Base-by-base conservation (phyloP, 2,797 vertebrate genomes). In the Tangara arthus region DNA sequence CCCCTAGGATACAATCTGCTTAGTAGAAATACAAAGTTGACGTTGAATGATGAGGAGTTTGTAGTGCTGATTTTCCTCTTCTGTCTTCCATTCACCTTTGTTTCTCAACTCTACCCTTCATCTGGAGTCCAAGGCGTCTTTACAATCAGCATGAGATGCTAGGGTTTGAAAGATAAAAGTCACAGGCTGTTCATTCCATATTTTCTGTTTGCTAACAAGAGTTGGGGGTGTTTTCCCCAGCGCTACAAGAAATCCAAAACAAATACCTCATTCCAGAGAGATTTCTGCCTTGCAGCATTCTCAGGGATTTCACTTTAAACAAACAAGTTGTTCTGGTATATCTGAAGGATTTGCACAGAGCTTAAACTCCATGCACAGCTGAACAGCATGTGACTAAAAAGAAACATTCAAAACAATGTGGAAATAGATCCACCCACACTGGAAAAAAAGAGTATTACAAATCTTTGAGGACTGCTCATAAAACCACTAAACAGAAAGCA, bases 401-500 rank as follows among this genome's bases (percentile, higher is more conserved):
- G 47, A 47, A 94, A 17, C 55, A 72, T 90, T 90, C 30, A 79
- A 87, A 91, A 89, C 64, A 59, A 71, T 76, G 55, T 87, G 63
- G 66, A 95, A 95, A 89, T 70, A 95, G 86, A 92, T 87, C 86
- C 90, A 92, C 92, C 86, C 64, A 90, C 92, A 68, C 22, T 1
- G 3, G 56, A 27, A 85, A 89, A 44, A 72, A 56, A 56, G 12
- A 60, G 20, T 32, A 37, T 94, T 94, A 89, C 64, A 90, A 90
- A 70, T 22, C 41, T 89, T 78, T 77, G 52, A 89, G 56, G 34
- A 15, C n/a, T 94, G 69, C 28, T 92, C 52, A 63, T 79, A 84
- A 87, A 94, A 87, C 53, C 21, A 52, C 56, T 82, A 19, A 76
- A 50, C 30, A 79, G 17, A 24, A 81, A 87, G 32, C 8, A 71